These are phyloP conservation scores for Campoletis raptor DNA, from an alignment of 2,888 invertebrate species.

Conservation along the genomic window DNA sequence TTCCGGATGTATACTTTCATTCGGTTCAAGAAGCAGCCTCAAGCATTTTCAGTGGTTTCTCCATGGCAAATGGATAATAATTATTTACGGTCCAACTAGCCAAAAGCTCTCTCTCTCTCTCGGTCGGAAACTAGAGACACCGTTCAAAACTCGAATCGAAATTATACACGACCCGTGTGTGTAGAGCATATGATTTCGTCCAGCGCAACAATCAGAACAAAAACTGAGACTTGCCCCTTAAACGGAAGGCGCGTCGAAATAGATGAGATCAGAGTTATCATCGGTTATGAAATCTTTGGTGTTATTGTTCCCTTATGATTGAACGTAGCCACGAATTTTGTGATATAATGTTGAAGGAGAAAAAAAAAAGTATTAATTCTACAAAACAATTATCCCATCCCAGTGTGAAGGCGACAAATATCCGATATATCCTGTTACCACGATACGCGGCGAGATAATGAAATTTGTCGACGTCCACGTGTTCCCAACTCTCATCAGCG, in stretches of 20 bases:
- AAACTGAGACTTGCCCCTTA: background rate
- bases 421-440: conserved; percentile 18
- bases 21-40: conserved; percentile 19
- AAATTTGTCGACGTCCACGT: conserved; percentile 54
- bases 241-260: too few species aligned
- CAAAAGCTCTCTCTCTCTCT: background rate
- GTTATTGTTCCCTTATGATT: background rate
- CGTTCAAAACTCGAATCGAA: background rate
- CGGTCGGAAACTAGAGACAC: background rate
- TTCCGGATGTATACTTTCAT: conserved; percentile 38
- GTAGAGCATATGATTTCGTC: conserved; percentile 40
- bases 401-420: background rate
- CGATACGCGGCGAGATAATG: conserved; percentile 35
- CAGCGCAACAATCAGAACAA: background rate
- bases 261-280: background rate
- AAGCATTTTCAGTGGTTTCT: conserved; percentile 16
- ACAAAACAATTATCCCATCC: conserved; percentile 21
- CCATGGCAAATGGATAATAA: conserved; percentile 59
- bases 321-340: background rate
- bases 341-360: background rate
- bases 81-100: conserved; percentile 66
- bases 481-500: conserved; percentile 7
- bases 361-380: conserved; percentile 30
- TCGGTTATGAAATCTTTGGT: background rate
- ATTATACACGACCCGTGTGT: conserved; percentile 47